Conservation (phyloP, 2,888 invertebrate genomes). For the Luperina nickerlii region DNA sequence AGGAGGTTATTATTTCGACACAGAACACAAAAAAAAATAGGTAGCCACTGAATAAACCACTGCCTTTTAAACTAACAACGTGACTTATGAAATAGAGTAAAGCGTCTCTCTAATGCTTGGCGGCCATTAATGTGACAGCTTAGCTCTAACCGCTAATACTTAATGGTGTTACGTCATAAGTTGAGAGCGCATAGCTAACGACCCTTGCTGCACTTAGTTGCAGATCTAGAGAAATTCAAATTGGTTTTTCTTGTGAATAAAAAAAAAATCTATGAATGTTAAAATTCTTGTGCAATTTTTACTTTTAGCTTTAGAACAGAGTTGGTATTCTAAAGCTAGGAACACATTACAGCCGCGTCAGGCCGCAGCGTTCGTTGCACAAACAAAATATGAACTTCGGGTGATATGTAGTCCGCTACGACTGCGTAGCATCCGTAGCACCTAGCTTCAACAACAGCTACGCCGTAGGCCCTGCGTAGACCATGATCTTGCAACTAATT, state of each 20-base stretch:
- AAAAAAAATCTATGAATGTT: background rate
- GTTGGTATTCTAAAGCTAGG: background rate
- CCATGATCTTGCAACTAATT: background rate
- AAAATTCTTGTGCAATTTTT: background rate
- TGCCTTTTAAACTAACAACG: background rate
- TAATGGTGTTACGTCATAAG: conserved; percentile 61
- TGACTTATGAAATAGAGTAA: conserved; percentile 17
- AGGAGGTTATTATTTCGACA: no score
- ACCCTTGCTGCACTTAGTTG: conserved; percentile 65
- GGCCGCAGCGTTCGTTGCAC: no score
- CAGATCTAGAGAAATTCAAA: conserved; percentile 27
- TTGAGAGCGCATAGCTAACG: conserved; percentile 66
- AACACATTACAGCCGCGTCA: background rate
- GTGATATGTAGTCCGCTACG: conserved; percentile 3
- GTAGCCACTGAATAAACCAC: background rate
- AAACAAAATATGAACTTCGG: no score
- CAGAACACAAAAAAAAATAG: background rate
- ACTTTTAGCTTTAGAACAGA: background rate
- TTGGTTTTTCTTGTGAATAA: background rate
- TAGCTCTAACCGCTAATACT: conserved; percentile 48
- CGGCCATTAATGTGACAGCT: conserved; percentile 56
- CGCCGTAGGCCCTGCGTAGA: conserved; percentile 32
- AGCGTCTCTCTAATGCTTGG: conserved; percentile 39
- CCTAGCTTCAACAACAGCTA: conserved; percentile 18
- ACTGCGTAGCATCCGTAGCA: conserved; percentile 21